Conservation (phyloP, 2,113 vertebrate species). For the Cyanistes caeruleus region DNA sequence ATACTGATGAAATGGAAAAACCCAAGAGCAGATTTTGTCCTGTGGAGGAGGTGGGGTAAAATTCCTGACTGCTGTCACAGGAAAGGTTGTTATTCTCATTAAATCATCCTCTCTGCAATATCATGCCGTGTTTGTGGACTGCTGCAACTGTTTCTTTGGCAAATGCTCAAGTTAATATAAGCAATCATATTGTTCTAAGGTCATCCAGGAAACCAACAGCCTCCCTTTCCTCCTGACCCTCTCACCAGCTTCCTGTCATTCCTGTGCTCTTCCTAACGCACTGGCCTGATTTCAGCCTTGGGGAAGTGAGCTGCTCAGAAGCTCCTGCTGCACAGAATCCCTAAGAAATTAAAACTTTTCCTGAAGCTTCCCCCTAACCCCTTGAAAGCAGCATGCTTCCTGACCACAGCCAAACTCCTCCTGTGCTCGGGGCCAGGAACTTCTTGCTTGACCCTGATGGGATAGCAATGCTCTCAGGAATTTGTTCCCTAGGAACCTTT, state of each 20-base stretch:
- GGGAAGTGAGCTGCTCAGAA: background rate
- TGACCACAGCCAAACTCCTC: background rate
- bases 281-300: background rate
- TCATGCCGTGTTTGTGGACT: background rate
- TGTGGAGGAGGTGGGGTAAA: background rate
- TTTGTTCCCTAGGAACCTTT: background rate
- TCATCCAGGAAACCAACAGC: constrained; percentile 46
- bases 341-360: background rate
- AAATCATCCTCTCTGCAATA: background rate
- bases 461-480: background rate
- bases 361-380: background rate
- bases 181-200: constrained; percentile 21
- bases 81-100: constrained; percentile 22
- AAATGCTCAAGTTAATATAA: background rate
- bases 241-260: constrained; percentile 29
- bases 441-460: background rate
- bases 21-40: background rate
- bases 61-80: background rate
- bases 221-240: constrained; percentile 34
- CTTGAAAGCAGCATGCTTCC: background rate
- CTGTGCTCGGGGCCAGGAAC: fast-evolving
- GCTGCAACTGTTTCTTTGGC: background rate
- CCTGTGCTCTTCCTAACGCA: background rate
- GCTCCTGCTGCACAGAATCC: background rate
- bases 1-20: background rate